phyloP scores from a whole-genome alignment of 2,888 invertebrate genomes.

The Polydrusus tereticollis region DNA sequence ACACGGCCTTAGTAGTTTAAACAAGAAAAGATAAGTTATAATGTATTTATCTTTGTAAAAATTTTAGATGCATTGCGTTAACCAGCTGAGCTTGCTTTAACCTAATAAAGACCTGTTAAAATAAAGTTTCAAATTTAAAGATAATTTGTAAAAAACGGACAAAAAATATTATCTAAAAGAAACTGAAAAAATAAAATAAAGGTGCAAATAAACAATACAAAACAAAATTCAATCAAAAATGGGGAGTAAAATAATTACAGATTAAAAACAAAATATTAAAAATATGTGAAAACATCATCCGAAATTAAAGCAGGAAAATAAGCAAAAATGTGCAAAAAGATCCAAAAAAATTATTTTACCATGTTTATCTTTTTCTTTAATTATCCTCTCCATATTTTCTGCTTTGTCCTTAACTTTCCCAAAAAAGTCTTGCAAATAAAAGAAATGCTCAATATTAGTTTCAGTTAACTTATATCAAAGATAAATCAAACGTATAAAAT shows the following conservation, averaged over 20 bases:
- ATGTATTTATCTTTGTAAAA: too few species aligned
- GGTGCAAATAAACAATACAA: slow-evolving; percentile 25
- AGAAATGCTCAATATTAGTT: slow-evolving; percentile 6
- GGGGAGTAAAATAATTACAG: slow-evolving; percentile 7
- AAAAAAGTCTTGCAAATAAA: slow-evolving; percentile 82
- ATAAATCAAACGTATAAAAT: too few species aligned
- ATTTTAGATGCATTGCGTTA: too few species aligned
- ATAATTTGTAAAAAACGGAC: not conserved
- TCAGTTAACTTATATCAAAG: too few species aligned
- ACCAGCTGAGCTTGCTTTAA: too few species aligned
- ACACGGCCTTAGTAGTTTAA: too few species aligned
- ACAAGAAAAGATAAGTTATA: too few species aligned
- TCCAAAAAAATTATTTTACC: slow-evolving; percentile 68
- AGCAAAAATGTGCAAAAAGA: slow-evolving; percentile 26
- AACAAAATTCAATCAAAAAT: slow-evolving; percentile 41
- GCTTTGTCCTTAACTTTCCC: slow-evolving; percentile 97
- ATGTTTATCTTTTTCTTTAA: slow-evolving; percentile 94
- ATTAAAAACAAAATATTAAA: slow-evolving; percentile 26
- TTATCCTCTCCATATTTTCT: slow-evolving; percentile 90
- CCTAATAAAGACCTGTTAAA: not conserved
- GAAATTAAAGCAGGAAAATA: slow-evolving; percentile 27
- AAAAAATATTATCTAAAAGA: not conserved
- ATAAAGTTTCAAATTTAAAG: not conserved
- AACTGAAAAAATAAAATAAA: not conserved
- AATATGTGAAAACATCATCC: not conserved